Evolutionary conservation across 2,113 vertebrate genomes (phyloP).

Genomic region (Triplophysa rosa): DNA sequence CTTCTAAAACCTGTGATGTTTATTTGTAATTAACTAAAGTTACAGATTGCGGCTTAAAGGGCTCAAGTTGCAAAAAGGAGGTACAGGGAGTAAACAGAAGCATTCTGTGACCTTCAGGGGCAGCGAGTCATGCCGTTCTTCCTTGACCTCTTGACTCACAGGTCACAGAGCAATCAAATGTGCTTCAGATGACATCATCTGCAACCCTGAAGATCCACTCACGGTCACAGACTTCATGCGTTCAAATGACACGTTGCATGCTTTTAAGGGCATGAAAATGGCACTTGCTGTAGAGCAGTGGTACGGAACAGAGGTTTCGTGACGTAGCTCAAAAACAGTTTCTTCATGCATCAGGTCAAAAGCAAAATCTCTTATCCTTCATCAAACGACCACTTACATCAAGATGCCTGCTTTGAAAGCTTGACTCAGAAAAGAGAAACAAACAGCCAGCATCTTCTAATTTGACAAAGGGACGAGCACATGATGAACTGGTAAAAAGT

Average conservation of each 20-base stretch:
- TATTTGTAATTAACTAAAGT: too few species aligned
- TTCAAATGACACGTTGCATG: conserved; percentile 8
- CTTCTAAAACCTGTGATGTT: too few species aligned
- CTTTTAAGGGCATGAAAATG: conserved; percentile 35
- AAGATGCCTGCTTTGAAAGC: neutral
- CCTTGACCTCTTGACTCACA: conserved; percentile 13
- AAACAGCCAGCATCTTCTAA: neutral
- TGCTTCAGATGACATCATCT: conserved; percentile 13
- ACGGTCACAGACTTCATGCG: conserved; percentile 8
- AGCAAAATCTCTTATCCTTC: conserved; percentile 4
- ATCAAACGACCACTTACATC: neutral
- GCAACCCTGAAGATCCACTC: neutral
- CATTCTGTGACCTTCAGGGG: conserved; percentile 33
- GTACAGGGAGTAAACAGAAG: conserved; percentile 37
- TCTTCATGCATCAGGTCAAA: conserved; percentile 29
- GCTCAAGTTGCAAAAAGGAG: neutral
- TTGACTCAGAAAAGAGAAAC: conserved; percentile 1
- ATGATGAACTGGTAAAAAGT: too few species aligned
- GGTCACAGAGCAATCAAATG: conserved; percentile 39
- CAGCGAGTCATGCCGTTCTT: conserved; percentile 8
- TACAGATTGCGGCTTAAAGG: too few species aligned
- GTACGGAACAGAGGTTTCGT: conserved; percentile 26
- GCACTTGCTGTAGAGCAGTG: conserved; percentile 24
- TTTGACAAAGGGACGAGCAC: too few species aligned
- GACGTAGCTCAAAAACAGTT: conserved; percentile 31